Percentiles rank a stretch among this genome's conserved stretches.
phyloP scores from a whole-genome alignment of 2,797 vertebrate genomes.

The Prionace glauca region DNA sequence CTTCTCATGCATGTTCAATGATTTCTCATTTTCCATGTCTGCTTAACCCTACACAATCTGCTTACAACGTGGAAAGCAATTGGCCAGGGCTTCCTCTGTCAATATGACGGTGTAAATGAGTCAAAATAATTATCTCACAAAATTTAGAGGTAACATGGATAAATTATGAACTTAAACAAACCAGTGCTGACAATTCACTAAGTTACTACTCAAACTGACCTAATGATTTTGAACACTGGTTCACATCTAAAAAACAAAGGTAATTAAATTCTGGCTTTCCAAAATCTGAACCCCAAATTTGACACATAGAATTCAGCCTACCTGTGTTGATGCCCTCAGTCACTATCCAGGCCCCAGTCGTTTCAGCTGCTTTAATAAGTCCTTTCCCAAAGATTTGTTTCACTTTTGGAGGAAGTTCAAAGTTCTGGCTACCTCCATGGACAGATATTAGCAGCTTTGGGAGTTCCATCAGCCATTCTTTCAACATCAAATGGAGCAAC shows the following conservation, averaged over 20 bases:
- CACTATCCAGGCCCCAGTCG: conserved; percentile 89
- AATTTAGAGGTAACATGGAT: background rate
- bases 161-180: background rate
- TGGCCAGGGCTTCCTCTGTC: background rate
- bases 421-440: conserved; percentile 85
- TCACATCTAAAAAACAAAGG: background rate
- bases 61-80: background rate
- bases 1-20: background rate
- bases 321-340: conserved; percentile 89
- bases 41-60: background rate
- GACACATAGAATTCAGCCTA: conserved; percentile 45
- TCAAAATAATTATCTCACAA: background rate
- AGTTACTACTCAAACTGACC: background rate
- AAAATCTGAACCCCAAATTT: background rate
- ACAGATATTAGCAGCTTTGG: conserved; percentile 87
- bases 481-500: conserved; percentile 80
- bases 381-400: conserved; percentile 82
- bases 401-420: conserved; percentile 73
- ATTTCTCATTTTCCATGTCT: background rate
- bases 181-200: background rate
- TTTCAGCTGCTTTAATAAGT: conserved; percentile 81
- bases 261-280: background rate
- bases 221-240: background rate
- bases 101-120: background rate
- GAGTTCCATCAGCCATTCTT: conserved; percentile 91